phyloP scores from a whole-genome alignment of 2,888 invertebrate genomes.

The Melanostoma scalare region DNA sequence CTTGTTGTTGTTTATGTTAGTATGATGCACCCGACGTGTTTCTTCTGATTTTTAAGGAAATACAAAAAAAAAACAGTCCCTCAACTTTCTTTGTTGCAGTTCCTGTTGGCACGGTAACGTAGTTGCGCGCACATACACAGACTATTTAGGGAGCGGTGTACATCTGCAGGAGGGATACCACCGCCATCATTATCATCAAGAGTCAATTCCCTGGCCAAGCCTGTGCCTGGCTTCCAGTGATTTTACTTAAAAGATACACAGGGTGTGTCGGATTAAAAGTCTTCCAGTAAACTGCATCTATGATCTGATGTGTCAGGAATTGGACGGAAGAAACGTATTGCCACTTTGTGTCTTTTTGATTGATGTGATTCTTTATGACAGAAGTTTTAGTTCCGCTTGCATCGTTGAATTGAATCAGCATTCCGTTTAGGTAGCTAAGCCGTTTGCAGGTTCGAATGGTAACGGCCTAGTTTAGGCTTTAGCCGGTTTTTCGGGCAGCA shows the following conservation, averaged over 20 bases:
- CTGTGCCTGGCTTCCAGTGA: constrained; percentile 33
- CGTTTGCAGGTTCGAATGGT: too few relatives aligned
- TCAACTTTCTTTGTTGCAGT: constrained; percentile 65
- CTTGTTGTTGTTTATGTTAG: constrained; percentile 26
- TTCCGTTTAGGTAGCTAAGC: too few relatives aligned
- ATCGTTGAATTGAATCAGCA: too few relatives aligned
- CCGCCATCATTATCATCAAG: constrained; percentile 34
- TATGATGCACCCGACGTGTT: constrained; percentile 45
- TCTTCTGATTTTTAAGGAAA: constrained; percentile 24
- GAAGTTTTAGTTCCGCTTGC: too few relatives aligned
- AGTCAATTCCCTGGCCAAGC: constrained; percentile 39
- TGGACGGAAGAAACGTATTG: neutral
- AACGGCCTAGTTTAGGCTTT: too few relatives aligned
- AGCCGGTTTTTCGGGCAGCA: too few relatives aligned
- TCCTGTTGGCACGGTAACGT: constrained; percentile 26
- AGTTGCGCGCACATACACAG: constrained; percentile 11
- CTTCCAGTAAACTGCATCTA: too few relatives aligned
- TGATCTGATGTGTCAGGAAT: neutral
- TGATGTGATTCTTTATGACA: too few relatives aligned
- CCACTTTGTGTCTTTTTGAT: neutral
- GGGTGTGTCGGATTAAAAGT: constrained; percentile 36
- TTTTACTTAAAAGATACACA: constrained; percentile 21
- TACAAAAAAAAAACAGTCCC: constrained; percentile 10
- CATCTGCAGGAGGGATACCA: constrained; percentile 29
- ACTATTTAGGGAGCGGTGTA: constrained; percentile 54